These are phyloP conservation scores for Bubo bubo DNA, from an alignment of 2,113 vertebrate species.

Conservation along the genomic window DNA sequence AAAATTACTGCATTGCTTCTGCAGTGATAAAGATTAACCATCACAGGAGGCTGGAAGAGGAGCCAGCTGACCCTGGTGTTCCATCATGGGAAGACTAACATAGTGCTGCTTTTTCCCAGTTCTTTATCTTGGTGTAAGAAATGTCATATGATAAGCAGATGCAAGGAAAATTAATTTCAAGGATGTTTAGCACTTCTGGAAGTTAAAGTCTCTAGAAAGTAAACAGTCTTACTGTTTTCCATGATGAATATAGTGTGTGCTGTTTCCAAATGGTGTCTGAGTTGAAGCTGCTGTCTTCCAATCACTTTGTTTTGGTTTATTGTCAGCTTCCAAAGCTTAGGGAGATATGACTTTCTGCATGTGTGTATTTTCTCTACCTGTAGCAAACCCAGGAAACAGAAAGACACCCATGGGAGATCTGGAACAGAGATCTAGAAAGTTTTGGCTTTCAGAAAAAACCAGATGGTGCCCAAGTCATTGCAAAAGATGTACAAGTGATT, in stretches of 20 bases:
- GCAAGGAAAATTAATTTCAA: neutral
- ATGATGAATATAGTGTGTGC: neutral
- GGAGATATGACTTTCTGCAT: neutral
- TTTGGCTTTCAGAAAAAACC: neutral
- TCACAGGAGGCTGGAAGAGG: neutral
- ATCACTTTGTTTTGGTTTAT: neutral
- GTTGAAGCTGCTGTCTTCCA: neutral
- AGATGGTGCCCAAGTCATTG: neutral
- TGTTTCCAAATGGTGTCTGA: neutral
- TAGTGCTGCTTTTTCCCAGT: neutral
- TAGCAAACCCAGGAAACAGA: slow-evolving; percentile 19
- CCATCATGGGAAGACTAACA: neutral
- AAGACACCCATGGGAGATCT: neutral
- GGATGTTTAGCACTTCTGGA: neutral
- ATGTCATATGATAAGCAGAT: neutral
- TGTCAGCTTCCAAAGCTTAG: neutral
- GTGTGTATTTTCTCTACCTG: neutral
- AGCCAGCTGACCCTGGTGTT: neutral
- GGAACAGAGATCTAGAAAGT: neutral
- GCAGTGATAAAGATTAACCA: neutral
- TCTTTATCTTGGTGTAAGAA: neutral
- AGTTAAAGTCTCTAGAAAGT: neutral
- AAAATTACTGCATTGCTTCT: neutral
- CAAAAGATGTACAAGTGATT: neutral
- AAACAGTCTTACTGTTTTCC: neutral